Conservation (phyloP, 2,113 vertebrate species). For the Plecotus auritus region DNA sequence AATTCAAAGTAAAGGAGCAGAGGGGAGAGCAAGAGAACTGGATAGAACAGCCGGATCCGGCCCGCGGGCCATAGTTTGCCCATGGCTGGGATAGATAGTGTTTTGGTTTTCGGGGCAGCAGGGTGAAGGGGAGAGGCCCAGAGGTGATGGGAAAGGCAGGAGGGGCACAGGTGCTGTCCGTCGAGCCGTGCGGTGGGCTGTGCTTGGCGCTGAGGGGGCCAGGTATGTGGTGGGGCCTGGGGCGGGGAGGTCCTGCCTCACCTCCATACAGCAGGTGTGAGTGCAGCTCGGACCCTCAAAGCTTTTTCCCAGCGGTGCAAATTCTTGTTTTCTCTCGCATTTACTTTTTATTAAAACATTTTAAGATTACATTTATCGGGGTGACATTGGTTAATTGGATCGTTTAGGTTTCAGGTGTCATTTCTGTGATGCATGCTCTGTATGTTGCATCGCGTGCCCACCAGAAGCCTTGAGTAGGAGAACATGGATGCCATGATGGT, state of each 20-base stretch:
- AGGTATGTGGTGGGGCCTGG: no score
- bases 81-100: background rate
- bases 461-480: background rate
- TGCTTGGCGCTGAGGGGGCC: background rate
- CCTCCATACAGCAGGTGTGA: background rate
- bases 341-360: background rate
- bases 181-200: fast-evolving
- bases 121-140: background rate
- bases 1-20: no score
- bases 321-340: background rate
- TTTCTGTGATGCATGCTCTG: fast-evolving
- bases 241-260: no score
- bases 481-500: background rate
- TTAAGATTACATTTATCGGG: background rate
- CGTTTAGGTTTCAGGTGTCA: background rate
- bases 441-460: background rate
- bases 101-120: background rate
- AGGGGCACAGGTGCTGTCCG: no score
- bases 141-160: background rate
- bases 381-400: background rate
- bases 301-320: no score
- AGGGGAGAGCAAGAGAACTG: no score
- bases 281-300: background rate
- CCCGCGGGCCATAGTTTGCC: no score
- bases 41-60: no score